These are phyloP conservation scores for Pachyrhynchus sulphureomaculatus DNA, from an alignment of 1,140 invertebrate species.

Conservation along the genomic window DNA sequence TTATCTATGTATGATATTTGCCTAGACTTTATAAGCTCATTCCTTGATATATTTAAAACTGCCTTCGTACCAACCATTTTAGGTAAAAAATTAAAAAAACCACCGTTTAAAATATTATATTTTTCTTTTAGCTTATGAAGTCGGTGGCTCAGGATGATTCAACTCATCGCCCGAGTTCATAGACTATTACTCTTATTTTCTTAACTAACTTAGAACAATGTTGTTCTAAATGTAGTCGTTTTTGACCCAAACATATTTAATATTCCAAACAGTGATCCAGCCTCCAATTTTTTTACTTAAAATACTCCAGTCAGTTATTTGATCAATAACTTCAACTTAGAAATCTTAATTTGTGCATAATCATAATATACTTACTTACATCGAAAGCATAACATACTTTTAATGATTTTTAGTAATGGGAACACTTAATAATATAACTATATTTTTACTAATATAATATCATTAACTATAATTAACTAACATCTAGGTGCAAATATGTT, in stretches of 20 bases:
- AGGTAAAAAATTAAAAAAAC: conserved; percentile 33
- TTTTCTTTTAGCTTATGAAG: neutral
- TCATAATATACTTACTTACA: conserved; percentile 34
- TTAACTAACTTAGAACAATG: conserved; percentile 5
- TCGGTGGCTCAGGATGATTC: conserved; percentile 48
- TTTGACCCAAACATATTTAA: neutral
- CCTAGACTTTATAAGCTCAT: conserved; percentile 21
- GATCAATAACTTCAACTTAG: conserved; percentile 28
- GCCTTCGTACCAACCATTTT: conserved; percentile 5
- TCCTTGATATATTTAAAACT: conserved; percentile 8
- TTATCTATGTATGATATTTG: conserved; percentile 16
- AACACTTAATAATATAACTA: conserved; percentile 25
- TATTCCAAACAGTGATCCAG: conserved; percentile 44
- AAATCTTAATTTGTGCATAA: conserved; percentile 28
- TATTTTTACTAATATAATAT: conserved; percentile 38
- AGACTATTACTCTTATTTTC: conserved; percentile 12
- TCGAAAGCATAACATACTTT: conserved; percentile 40
- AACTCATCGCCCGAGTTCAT: conserved; percentile 43
- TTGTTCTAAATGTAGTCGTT: no score
- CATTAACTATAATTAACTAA: conserved; percentile 38
- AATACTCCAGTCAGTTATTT: conserved; percentile 10
- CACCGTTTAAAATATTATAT: conserved; percentile 31
- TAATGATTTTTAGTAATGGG: conserved; percentile 1
- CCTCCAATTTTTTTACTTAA: conserved; percentile 40
- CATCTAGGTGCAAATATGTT: conserved; percentile 27